Evolutionary conservation across 2,888 invertebrate species (phyloP).

Genomic region (Malachius bipustulatus): DNA sequence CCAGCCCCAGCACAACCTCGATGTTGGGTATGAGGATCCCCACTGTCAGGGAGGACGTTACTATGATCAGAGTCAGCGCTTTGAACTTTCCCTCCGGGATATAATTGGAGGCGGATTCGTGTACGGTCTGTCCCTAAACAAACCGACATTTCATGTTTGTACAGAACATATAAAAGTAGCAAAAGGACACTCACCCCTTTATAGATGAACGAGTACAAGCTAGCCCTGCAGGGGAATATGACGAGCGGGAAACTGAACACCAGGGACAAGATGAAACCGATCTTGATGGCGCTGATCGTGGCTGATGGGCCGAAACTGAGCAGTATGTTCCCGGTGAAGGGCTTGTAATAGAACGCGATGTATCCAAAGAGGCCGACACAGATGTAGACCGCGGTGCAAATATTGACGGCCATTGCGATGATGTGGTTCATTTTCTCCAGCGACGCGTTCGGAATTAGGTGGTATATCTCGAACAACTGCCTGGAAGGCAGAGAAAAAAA

Average conservation of each 20-base stretch:
- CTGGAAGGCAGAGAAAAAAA: too few relatives aligned
- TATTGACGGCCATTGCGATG: slow-evolving; percentile 78
- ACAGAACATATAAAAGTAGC: neutral
- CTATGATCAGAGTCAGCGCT: slow-evolving; percentile 67
- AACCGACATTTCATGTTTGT: neutral
- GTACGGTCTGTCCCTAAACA: slow-evolving; percentile 51
- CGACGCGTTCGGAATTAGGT: slow-evolving; percentile 75
- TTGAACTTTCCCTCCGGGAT: slow-evolving; percentile 80
- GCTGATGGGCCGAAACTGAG: slow-evolving; percentile 73
- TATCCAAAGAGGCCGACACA: slow-evolving; percentile 83
- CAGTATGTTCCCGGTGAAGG: slow-evolving; percentile 80
- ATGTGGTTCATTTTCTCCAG: slow-evolving; percentile 81
- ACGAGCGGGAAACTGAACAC: slow-evolving; percentile 95
- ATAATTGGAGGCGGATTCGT: slow-evolving; percentile 52
- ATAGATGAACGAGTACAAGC: slow-evolving; percentile 82
- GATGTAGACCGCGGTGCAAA: slow-evolving; percentile 83
- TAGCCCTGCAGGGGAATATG: slow-evolving; percentile 91
- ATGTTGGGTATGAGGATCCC: slow-evolving; percentile 88
- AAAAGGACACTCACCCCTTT: slow-evolving; percentile 48
- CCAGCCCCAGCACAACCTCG: slow-evolving; percentile 84
- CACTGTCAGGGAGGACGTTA: slow-evolving; percentile 60
- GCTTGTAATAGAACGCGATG: slow-evolving; percentile 70
- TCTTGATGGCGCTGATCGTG: slow-evolving; percentile 80
- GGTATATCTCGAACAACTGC: slow-evolving; percentile 87
- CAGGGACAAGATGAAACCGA: slow-evolving; percentile 88